Evolutionary conservation across 2,888 invertebrate genomes (phyloP).

Genomic region (Hetaerina titia): DNA sequence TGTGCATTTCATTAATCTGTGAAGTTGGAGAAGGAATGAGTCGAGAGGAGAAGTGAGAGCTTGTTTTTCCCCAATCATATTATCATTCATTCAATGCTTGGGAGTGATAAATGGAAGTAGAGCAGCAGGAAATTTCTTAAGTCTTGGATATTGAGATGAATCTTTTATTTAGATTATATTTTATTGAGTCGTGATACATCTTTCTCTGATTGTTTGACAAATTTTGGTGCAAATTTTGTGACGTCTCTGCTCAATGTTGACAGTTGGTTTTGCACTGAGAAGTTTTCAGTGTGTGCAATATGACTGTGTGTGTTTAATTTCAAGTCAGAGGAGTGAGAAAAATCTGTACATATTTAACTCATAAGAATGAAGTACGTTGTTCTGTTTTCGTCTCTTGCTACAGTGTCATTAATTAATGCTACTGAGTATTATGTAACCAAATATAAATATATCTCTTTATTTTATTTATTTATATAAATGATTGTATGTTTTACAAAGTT

Average conservation of each 20-base stretch:
- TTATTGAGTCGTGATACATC: not conserved
- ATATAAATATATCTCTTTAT: not conserved
- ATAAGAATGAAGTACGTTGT: not conserved
- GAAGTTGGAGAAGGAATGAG: too few species aligned
- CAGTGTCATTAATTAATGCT: not conserved
- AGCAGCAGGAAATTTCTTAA: too few species aligned
- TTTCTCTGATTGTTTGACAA: not conserved
- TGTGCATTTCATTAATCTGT: too few species aligned
- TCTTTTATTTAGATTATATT: not conserved
- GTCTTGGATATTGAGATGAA: too few species aligned
- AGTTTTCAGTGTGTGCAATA: not conserved
- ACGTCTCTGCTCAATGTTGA: not conserved
- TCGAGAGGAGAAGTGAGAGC: too few species aligned
- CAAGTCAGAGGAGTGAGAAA: not conserved
- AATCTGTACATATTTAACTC: not conserved
- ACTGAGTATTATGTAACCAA: not conserved
- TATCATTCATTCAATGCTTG: too few species aligned
- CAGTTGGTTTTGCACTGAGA: not conserved
- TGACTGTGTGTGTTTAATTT: not conserved
- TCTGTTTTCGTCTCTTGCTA: not conserved
- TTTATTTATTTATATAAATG: not conserved
- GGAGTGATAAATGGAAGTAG: too few species aligned
- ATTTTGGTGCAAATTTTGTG: not conserved
- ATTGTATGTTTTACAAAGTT: not conserved
- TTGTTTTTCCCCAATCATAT: too few species aligned